Base-by-base conservation (phyloP, 2,113 vertebrate genomes). In the Athene cunicularia region DNA sequence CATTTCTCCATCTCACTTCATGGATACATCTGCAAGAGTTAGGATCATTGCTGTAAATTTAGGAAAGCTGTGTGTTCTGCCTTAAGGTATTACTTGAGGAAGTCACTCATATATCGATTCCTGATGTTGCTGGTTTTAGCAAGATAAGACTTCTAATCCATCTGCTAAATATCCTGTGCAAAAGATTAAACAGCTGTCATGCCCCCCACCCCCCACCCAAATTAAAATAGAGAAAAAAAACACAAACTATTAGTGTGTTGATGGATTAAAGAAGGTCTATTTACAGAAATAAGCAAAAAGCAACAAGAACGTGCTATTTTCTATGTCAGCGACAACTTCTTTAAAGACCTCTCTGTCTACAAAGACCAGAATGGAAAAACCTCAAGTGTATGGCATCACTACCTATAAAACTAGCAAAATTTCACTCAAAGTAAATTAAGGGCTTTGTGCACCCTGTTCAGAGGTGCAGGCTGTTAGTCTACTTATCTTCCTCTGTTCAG, bases 71-170 rank as follows among this genome's bases (percentile, higher is more conserved):
- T 53, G 14, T 59, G 41, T 58, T 94, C n/a, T 5, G 63, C 81
- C 74, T 90, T 82, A 73, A 90, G 90, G 87, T 90, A 80, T 81
- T 79, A 55, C 80, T 87, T 89, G 63, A 95, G 70, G 60, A 95
- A 98, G 88, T 94, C 91, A 93, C 81, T 93, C 73, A 21, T 81
- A 81, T 97, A 96, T 94, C 16, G 83, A 96, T 96, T 97, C 64
- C 85, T 96, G 77, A 95, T 87, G 81, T 81, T 91, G 82, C 96
- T 94, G 92, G 95, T 84, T 93, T 97, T 97, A 96, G 89, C 37
- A 95, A 98, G 97, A 98, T 98, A 97, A 98, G 93, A 87, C 73
- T 90, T 96, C 75, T 97, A 97, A 97, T 98, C 95, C 90, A 93
- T 95, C 90, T 68, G 37, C 67, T 84, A 83, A 96, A 93, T 89